phyloP scores from a whole-genome alignment of 2,888 invertebrate species.

The Cynaeus angustus region DNA sequence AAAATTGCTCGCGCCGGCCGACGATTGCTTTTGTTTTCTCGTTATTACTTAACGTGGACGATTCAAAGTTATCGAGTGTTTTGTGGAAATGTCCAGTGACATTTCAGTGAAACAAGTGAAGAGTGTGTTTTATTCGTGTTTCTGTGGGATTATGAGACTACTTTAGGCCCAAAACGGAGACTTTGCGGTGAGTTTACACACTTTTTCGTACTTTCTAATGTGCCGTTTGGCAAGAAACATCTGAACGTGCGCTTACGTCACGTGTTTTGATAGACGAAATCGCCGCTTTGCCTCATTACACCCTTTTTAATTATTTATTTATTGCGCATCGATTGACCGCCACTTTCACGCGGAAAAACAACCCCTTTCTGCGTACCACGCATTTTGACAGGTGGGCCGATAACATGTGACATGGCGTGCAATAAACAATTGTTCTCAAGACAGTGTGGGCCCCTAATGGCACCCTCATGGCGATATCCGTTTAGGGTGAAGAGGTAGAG shows the following conservation, averaged over 20 bases:
- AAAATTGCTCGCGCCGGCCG: constrained; percentile 57
- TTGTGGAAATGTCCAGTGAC: constrained; percentile 37
- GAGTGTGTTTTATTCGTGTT: constrained; percentile 7
- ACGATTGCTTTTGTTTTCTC: constrained; percentile 61
- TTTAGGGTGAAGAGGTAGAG: background rate
- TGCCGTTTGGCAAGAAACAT: constrained; percentile 1
- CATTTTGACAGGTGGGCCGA: constrained; percentile 24
- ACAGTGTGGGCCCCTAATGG: constrained; percentile 18
- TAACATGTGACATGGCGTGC: constrained; percentile 5
- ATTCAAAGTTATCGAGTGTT: constrained; percentile 31
- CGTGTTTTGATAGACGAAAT: constrained; percentile 2
- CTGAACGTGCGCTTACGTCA: constrained; percentile 9
- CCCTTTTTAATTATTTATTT: constrained; percentile 9
- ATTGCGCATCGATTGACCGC: background rate
- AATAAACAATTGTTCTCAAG: constrained; percentile 12
- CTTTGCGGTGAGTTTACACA: constrained; percentile 15
- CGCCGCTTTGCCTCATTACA: constrained; percentile 1
- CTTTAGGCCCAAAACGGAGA: background rate
- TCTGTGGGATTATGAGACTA: background rate
- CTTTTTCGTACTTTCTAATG: background rate
- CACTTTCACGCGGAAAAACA: constrained; percentile 4
- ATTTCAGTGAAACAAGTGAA: constrained; percentile 16
- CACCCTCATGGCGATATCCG: constrained; percentile 29
- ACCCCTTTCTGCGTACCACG: constrained; percentile 10
- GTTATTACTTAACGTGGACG: constrained; percentile 47